A percentile compares a stretch with the other conserved stretches of the same genome.
phyloP scores from a whole-genome alignment of 2,888 invertebrate species.

The Thecocarcelia acutangulata region DNA sequence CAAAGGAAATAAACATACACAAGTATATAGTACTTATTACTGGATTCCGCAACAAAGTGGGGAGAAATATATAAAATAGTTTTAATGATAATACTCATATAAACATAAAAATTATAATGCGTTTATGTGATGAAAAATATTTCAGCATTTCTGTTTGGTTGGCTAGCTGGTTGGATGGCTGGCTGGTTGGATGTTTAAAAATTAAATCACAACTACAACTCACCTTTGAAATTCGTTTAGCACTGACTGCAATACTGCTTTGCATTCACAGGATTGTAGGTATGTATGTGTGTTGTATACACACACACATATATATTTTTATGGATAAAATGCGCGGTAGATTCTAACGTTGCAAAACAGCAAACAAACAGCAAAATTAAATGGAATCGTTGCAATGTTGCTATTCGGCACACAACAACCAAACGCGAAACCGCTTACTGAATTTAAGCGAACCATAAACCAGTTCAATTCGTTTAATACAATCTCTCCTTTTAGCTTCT shows the following conservation, averaged over 20 bases:
- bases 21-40: constrained; percentile 26
- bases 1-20: constrained; percentile 7
- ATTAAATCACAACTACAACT: constrained; percentile 18
- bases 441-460: constrained; percentile 34
- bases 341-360: constrained; percentile 37
- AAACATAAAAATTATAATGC: constrained; percentile 39
- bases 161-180: too few species aligned
- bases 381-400: not conserved
- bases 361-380: not conserved
- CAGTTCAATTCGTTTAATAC: constrained; percentile 32
- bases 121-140: not conserved
- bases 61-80: too few species aligned
- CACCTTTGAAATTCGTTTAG: constrained; percentile 44
- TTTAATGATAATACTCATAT: not conserved
- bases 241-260: constrained; percentile 30
- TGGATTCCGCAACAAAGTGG: not conserved
- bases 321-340: constrained; percentile 12
- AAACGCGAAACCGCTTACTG: constrained; percentile 47
- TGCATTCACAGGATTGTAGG: not conserved
- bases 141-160: too few species aligned
- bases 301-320: constrained; percentile 3
- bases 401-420: constrained; percentile 19
- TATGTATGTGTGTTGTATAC: constrained; percentile 5
- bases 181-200: not conserved
- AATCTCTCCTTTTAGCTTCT: constrained; percentile 28